phyloP scores from a whole-genome alignment of 2,797 vertebrate species.

The Eutrigla gurnardus region DNA sequence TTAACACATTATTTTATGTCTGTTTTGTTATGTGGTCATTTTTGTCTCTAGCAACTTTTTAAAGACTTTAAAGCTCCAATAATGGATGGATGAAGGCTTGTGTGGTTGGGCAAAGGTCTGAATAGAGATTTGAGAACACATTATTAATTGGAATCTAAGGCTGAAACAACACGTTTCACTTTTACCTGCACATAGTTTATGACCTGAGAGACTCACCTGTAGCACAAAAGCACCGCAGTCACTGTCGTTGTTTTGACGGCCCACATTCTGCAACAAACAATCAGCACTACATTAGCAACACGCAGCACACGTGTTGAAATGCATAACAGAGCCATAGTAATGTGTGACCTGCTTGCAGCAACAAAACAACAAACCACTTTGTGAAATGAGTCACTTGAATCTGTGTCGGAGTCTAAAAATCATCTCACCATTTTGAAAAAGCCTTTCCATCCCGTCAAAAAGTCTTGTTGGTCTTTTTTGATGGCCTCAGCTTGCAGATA shows the following conservation, averaged over 20 bases:
- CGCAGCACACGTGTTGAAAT: not conserved
- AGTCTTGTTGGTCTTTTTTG: conserved; percentile 91
- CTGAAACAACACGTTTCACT: not conserved
- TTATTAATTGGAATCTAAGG: too few species aligned
- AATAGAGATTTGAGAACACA: too few species aligned
- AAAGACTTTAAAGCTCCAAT: too few species aligned
- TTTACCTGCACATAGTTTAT: not conserved
- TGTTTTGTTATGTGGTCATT: too few species aligned
- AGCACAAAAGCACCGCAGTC: conserved; percentile 95
- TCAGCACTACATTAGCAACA: not conserved
- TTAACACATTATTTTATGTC: too few species aligned
- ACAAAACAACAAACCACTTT: not conserved
- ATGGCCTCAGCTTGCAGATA: conserved; percentile 95
- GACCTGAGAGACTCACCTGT: conserved; percentile 84
- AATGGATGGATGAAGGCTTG: not conserved
- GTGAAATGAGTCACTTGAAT: not conserved
- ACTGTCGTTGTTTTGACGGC: conserved; percentile 95
- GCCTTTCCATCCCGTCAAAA: conserved; percentile 91
- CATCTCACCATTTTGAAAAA: conserved; percentile 93
- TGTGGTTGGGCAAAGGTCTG: not conserved
- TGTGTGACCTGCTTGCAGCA: not conserved
- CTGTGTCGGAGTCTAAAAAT: not conserved
- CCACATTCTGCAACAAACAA: conserved; percentile 87
- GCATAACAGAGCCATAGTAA: not conserved
- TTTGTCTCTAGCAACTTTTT: too few species aligned